Percentiles rank a stretch among this genome's conserved stretches.
Evolutionary conservation across 2,888 invertebrate species (phyloP).

Genomic region (Invenusta paracnida): DNA sequence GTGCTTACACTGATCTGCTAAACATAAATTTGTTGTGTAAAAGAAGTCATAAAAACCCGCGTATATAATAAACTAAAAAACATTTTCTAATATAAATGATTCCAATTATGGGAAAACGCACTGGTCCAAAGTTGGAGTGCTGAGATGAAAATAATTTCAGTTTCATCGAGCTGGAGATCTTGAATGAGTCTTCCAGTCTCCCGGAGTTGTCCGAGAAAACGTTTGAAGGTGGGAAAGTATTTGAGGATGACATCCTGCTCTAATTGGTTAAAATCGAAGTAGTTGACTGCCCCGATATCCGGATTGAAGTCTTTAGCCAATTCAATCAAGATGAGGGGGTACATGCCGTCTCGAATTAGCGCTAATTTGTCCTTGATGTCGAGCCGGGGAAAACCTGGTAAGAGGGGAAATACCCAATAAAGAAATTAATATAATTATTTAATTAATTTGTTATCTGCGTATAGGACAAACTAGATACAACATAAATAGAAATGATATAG

Average conservation of each 20-base stretch:
- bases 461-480: too few relatives aligned
- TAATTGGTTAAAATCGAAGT: conserved; percentile 22
- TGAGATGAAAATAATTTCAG: conserved; percentile 7
- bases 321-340: conserved; percentile 32
- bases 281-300: neutral
- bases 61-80: too few relatives aligned
- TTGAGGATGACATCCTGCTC: conserved; percentile 15
- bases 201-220: neutral
- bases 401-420: neutral
- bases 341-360: conserved; percentile 32
- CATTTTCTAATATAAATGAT: too few relatives aligned
- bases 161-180: neutral
- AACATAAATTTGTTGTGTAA: too few relatives aligned
- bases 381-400: neutral
- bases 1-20: too few relatives aligned
- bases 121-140: conserved; percentile 34
- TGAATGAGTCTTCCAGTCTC: conserved; percentile 6
- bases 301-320: conserved; percentile 8
- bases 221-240: conserved; percentile 28
- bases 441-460: too few relatives aligned
- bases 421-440: too few relatives aligned
- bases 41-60: too few relatives aligned
- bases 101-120: too few relatives aligned
- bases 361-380: neutral
- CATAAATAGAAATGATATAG: too few relatives aligned